phyloP scores from a whole-genome alignment of 1,140 invertebrate genomes.

The Pogonus chalceus region DNA sequence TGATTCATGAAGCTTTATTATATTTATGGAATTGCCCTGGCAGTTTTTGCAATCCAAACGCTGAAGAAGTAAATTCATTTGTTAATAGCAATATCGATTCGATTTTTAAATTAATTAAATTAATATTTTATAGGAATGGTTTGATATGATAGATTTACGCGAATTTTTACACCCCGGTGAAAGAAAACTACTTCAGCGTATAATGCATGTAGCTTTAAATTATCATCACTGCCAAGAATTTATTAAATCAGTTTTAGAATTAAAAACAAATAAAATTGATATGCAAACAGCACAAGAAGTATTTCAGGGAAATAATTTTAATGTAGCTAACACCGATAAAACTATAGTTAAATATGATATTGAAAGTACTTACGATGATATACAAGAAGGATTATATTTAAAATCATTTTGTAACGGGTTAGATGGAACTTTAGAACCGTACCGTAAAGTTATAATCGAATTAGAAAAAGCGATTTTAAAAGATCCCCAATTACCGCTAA shows the following conservation, averaged over 20 bases:
- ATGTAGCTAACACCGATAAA: background rate
- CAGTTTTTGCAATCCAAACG: slow-evolving; percentile 12
- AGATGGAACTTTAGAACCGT: slow-evolving; percentile 44
- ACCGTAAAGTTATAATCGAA: slow-evolving; percentile 41
- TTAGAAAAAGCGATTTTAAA: slow-evolving; percentile 43
- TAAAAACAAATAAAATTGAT: slow-evolving; percentile 12
- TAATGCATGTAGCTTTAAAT: slow-evolving; percentile 24
- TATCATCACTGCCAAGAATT: slow-evolving; percentile 30
- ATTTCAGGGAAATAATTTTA: slow-evolving; percentile 2
- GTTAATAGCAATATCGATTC: slow-evolving; percentile 15
- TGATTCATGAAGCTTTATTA: slow-evolving; percentile 29
- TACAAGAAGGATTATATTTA: slow-evolving; percentile 42
- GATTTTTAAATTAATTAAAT: slow-evolving; percentile 16
- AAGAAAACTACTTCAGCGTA: slow-evolving; percentile 24
- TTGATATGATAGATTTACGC: slow-evolving; percentile 21
- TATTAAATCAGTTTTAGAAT: slow-evolving; percentile 18
- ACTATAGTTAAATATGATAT: background rate
- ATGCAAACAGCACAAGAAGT: slow-evolving; percentile 7
- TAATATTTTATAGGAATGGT: slow-evolving; percentile 12
- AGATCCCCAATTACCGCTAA: slow-evolving; percentile 41
- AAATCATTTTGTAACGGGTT: slow-evolving; percentile 49
- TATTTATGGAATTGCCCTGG: slow-evolving; percentile 25
- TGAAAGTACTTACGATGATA: slow-evolving; percentile 8
- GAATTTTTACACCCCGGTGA: slow-evolving; percentile 33
- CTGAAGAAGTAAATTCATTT: slow-evolving; percentile 13